Evolutionary conservation across 2,888 invertebrate genomes (phyloP).

Genomic region (Ligdia adustata): DNA sequence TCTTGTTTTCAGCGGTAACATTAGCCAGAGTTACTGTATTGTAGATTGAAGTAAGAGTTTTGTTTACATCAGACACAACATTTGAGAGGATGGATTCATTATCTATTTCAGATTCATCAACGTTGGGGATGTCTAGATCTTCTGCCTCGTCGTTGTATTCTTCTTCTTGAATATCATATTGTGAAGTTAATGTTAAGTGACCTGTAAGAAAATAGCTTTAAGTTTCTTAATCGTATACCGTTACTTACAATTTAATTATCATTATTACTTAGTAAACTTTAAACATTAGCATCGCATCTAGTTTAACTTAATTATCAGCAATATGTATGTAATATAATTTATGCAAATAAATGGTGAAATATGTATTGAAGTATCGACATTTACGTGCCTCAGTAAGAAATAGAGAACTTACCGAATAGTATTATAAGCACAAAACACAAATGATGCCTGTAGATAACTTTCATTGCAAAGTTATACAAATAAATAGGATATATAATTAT

Average conservation of each 20-base stretch:
- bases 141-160: constrained; percentile 45
- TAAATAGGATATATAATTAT: background rate
- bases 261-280: too few species aligned
- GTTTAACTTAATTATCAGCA: too few species aligned
- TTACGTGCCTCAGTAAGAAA: too few species aligned
- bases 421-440: constrained; percentile 15
- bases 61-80: constrained; percentile 75
- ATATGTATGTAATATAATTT: too few species aligned
- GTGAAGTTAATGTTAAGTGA: constrained; percentile 47
- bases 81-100: constrained; percentile 70
- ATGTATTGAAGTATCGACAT: too few species aligned
- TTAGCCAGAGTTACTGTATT: constrained; percentile 75
- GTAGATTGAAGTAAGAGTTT: constrained; percentile 71
- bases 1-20: constrained; percentile 66
- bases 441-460: background rate
- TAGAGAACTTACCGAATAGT: constrained; percentile 29
- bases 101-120: constrained; percentile 62
- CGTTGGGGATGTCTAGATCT: constrained; percentile 66
- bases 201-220: constrained; percentile 43
- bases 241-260: too few species aligned
- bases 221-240: too few species aligned
- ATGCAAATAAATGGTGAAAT: too few species aligned
- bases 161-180: constrained; percentile 70
- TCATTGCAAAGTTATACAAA: background rate
- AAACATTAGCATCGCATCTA: too few species aligned